Percentiles rank a stretch among this genome's conserved stretches.
phyloP scores from a whole-genome alignment of 1,140 invertebrate genomes.

The Drosophila dunni region DNA sequence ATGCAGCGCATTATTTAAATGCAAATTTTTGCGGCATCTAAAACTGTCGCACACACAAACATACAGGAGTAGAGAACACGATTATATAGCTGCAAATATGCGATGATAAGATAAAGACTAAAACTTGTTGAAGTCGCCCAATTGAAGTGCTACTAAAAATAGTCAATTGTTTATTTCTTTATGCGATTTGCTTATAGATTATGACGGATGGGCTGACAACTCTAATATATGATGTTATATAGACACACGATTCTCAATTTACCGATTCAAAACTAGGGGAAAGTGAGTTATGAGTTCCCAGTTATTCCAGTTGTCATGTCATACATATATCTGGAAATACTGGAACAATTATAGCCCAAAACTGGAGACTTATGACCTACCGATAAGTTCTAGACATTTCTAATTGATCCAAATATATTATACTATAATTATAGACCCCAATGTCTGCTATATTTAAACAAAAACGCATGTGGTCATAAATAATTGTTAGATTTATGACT shows the following conservation, averaged over 20 bases:
- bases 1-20: constrained; percentile 41
- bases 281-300: constrained; percentile 19
- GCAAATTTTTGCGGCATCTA: constrained; percentile 36
- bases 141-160: constrained; percentile 30
- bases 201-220: constrained; percentile 15
- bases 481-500: not conserved
- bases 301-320: constrained; percentile 2
- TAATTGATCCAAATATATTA: constrained; percentile 4
- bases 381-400: constrained; percentile 2
- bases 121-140: constrained; percentile 1
- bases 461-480: not conserved
- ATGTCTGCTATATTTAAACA: not conserved
- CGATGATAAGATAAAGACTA: constrained; percentile 47
- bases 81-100: constrained; percentile 46
- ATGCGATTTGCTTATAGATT: constrained; percentile 15
- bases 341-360: constrained; percentile 12
- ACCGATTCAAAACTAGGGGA: not conserved
- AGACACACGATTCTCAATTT: constrained; percentile 4
- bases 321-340: constrained; percentile 8
- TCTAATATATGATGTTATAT: constrained; percentile 3
- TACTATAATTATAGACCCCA: constrained; percentile 1
- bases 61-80: not conserved
- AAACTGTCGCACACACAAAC: constrained; percentile 6
- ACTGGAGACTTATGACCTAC: not conserved
- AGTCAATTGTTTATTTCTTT: constrained; percentile 3